These are phyloP conservation scores for Tanytarsus gracilentus DNA, from an alignment of 2,888 invertebrate species.

Conservation along the genomic window DNA sequence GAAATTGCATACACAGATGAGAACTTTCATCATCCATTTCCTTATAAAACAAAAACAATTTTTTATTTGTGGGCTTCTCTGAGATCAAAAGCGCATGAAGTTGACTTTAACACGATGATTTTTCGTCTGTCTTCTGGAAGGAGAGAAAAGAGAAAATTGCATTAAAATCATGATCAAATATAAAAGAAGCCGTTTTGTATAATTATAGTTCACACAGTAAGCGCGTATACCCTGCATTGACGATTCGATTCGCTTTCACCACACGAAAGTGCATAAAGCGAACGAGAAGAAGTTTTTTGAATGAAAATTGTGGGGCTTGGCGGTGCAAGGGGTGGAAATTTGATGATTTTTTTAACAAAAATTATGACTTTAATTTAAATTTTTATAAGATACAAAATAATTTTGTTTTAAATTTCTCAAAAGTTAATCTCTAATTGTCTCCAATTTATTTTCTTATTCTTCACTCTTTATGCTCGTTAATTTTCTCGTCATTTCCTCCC, in stretches of 20 bases:
- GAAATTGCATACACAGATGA: conserved; percentile 10
- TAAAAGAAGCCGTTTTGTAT: background rate
- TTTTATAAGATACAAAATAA: too few relatives aligned
- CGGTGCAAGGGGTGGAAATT: too few relatives aligned
- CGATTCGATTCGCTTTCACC: conserved; percentile 21
- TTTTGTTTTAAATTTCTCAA: too few relatives aligned
- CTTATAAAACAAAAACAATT: conserved; percentile 17
- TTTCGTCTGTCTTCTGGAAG: conserved; percentile 27
- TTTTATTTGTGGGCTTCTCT: conserved; percentile 24
- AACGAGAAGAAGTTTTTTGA: background rate
- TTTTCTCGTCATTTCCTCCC: background rate
- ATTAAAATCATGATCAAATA: conserved; percentile 6
- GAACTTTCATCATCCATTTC: background rate
- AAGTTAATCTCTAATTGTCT: too few relatives aligned
- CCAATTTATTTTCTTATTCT: too few relatives aligned
- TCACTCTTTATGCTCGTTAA: conserved; percentile 4
- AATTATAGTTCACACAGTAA: conserved; percentile 1
- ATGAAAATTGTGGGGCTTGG: too few relatives aligned
- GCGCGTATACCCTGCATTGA: background rate
- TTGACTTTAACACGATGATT: conserved; percentile 22
- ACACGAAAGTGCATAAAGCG: background rate
- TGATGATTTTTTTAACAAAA: too few relatives aligned
- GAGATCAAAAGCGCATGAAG: conserved; percentile 25
- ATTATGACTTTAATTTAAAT: too few relatives aligned
- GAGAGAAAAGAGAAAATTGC: conserved; percentile 11